phyloP scores from a whole-genome alignment of 2,113 vertebrate genomes.

The Lamprologus sp. region DNA sequence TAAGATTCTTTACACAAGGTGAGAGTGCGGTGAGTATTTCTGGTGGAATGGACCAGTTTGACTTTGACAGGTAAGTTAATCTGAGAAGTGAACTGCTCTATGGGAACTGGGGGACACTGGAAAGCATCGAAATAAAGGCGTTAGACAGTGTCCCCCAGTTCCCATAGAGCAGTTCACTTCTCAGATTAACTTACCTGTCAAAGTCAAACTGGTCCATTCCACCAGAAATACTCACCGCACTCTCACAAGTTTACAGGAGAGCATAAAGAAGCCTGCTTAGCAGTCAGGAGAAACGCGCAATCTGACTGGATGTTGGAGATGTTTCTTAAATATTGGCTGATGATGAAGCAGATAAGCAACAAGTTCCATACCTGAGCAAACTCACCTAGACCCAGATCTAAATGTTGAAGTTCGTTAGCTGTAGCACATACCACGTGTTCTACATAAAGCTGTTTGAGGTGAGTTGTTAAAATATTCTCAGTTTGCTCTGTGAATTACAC shows the following conservation, averaged over 20 bases:
- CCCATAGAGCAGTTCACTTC: too few relatives aligned
- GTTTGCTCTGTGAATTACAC: background rate
- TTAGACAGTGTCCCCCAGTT: background rate
- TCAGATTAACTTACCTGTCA: too few relatives aligned
- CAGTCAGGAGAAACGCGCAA: rapidly evolving
- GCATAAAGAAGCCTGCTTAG: background rate
- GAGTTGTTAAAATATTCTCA: background rate
- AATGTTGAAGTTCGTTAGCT: background rate
- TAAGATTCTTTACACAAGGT: background rate
- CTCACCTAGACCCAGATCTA: background rate
- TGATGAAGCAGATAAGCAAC: background rate
- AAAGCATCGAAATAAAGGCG: background rate
- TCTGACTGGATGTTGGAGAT: background rate
- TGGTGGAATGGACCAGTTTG: background rate
- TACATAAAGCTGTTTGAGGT: background rate
- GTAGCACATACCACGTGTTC: background rate
- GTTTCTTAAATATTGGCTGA: background rate
- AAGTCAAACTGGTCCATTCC: too few relatives aligned
- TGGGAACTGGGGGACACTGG: background rate
- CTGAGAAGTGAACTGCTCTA: background rate
- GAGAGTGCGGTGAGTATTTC: background rate
- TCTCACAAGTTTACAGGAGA: background rate
- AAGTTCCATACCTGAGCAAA: background rate
- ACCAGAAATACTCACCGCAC: too few relatives aligned
- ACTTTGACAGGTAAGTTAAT: background rate